Conservation (phyloP, 2,113 vertebrate species). For the Lycaon pictus region DNA sequence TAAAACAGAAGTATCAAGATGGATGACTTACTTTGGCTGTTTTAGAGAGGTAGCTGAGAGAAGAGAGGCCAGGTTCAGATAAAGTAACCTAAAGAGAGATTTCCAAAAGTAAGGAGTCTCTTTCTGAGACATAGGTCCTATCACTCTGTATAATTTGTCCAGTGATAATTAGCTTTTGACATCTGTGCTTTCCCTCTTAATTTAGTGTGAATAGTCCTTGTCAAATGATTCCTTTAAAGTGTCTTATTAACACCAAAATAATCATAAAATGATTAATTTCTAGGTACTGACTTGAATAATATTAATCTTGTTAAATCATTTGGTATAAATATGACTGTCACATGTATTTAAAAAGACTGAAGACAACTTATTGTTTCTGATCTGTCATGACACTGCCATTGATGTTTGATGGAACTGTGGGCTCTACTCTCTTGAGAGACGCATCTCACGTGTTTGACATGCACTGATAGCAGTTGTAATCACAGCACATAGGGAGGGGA, state of each 20-base stretch:
- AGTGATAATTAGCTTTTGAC: slow-evolving; percentile 67
- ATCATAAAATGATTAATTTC: slow-evolving; percentile 68
- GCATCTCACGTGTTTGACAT: background rate
- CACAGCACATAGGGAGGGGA: background rate
- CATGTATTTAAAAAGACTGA: slow-evolving; percentile 27
- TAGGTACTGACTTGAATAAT: slow-evolving; percentile 47
- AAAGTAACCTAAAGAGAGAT: background rate
- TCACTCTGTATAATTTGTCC: slow-evolving; percentile 8
- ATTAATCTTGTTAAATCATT: slow-evolving; percentile 61
- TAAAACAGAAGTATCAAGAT: background rate
- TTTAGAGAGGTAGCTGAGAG: background rate
- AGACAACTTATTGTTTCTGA: background rate
- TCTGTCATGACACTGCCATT: background rate
- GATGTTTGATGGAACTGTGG: background rate
- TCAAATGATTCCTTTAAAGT: slow-evolving; percentile 50
- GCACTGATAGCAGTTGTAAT: background rate
- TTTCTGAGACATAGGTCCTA: slow-evolving; percentile 5
- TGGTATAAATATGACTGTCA: slow-evolving; percentile 62
- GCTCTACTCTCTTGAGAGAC: background rate
- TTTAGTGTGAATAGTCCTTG: slow-evolving; percentile 59
- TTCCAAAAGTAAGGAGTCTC: background rate
- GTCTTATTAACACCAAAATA: slow-evolving; percentile 69
- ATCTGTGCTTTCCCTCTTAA: slow-evolving; percentile 13
- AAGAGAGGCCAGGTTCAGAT: background rate
- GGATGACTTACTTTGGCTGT: background rate